Base-by-base conservation (phyloP, 2,888 invertebrate genomes). In the Cybosia mesomella region DNA sequence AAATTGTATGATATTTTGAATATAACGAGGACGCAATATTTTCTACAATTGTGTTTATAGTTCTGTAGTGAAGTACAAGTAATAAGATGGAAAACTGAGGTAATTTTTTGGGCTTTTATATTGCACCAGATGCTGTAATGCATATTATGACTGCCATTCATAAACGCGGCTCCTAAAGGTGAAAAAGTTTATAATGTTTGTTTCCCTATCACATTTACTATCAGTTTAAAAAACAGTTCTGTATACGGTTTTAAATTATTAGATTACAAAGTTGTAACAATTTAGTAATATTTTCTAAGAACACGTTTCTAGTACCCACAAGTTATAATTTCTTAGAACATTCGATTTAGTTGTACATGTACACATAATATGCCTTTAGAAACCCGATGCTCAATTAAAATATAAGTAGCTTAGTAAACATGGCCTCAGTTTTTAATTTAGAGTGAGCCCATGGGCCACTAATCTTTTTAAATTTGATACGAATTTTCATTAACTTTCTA, bases 381-480 rank as follows among this genome's bases (percentile, higher is more conserved):
- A 63, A 63, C 55, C 58, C 49, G 62, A 71, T 66, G 57, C 73
- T 76, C 71, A 79, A 80, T 79, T 81, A 81, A 80, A 76, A 77
- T 70, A 58, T 74, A 81, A 77, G 76, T 67, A 76, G 80, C 80
- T 77, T 73, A 76, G 70, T 72, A 68, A 77, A 72, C 68, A 79
- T 58, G 43, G 64, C 71, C 59, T 63, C 70, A 66, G 60, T 76
- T 77, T 79, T 82, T 77, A 76, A 82, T 81, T 73, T 81, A 74
- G 67, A 63, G 55, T 54, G 70, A 68, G 64, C 77, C 68, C 75
- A 74, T 74, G 65, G 79, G 71, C 71, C 74, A 69, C 74, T 77
- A 79, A 80, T 79, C 80, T 79, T 81, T 72, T 70, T 71, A 80
- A 77, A 80, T 81, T 79, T 71, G 75, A 77, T 71, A 72, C 71